Conservation (phyloP, 2,113 vertebrate species). For the Chlorodrepanis virens region DNA sequence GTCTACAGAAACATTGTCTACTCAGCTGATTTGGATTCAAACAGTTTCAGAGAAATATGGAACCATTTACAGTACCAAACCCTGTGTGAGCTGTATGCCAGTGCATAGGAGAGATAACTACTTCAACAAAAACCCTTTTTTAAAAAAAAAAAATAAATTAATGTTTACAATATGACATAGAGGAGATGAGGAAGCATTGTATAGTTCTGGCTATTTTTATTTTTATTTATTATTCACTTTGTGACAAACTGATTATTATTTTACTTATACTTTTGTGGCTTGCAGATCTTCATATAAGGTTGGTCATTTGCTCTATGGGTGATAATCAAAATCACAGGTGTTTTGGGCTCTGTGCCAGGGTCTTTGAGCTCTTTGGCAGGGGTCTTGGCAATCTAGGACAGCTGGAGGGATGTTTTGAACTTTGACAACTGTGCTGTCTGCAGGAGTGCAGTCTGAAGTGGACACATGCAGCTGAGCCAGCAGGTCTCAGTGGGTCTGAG, state of each 20-base stretch:
- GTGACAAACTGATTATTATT: no score
- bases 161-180: not conserved
- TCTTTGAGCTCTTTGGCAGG: no score
- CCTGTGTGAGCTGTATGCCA: not conserved
- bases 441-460: not conserved
- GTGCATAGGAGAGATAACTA: not conserved
- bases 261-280: no score
- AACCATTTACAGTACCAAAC: not conserved
- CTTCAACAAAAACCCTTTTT: not conserved
- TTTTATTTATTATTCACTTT: no score
- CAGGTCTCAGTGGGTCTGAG: not conserved
- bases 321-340: no score
- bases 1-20: not conserved
- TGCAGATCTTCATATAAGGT: no score
- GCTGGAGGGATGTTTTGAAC: no score
- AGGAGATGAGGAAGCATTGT: not conserved
- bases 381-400: no score
- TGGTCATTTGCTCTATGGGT: no score
- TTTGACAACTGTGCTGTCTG: not conserved
- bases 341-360: no score
- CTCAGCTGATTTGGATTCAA: not conserved
- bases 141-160: not conserved
- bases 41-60: not conserved
- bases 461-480: fast-evolving
- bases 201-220: not conserved